Evolutionary conservation across 2,797 vertebrate genomes (phyloP), one percentile per base, ranked within the genome.

Genomic region (Cichlasoma orientale): DNA sequence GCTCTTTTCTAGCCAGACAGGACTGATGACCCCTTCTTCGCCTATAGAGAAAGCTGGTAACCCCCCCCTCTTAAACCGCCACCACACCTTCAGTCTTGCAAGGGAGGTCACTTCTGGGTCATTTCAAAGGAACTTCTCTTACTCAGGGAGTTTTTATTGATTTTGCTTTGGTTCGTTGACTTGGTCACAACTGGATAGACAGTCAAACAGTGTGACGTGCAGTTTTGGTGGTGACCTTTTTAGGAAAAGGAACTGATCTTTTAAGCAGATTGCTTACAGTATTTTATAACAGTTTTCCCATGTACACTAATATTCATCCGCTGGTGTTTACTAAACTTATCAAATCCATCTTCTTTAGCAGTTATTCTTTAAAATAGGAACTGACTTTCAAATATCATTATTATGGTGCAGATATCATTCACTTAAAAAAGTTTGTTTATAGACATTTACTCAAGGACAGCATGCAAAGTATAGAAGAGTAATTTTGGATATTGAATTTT

Each of bases 1-100:
- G 95, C 88, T 94, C 94, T 80, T 91, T 97, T 97, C 97, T 96
- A 95, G 95, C 95, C 92, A 74, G 94, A 95, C 95, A 95, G 96
- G 96, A 98, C 95, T 97, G 96, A 98, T 97, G 97, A 96, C 93
- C 80, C 71, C 56, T 89, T 89, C 75, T 82, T 86, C 38, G 77
- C 86, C 86, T 80, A 87, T 82, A 92, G 86, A 93, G 80, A 91
- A 85, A 86, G 83, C 86, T 55, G 72, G 83, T 86, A 86, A 79
- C 79, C 86, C 84, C 74, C 83, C 86, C 79, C 83, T 55, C 78
- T 61, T 68, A 73, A 89, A 77, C 61, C 47, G 33, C 59, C 4
- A 21, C 87, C 84, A 78, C 92, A 91, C 88, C 92, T 89, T 87
- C 85, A 93, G 95, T 93, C 93, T 80, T 84, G 93, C 52, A 33